Percentiles rank a stretch among this genome's conserved stretches.
These are phyloP conservation scores for Agelas oroides DNA, from an alignment of 37 sponge, comb jelly and placozoan genomes.

Conservation along the genomic window DNA sequence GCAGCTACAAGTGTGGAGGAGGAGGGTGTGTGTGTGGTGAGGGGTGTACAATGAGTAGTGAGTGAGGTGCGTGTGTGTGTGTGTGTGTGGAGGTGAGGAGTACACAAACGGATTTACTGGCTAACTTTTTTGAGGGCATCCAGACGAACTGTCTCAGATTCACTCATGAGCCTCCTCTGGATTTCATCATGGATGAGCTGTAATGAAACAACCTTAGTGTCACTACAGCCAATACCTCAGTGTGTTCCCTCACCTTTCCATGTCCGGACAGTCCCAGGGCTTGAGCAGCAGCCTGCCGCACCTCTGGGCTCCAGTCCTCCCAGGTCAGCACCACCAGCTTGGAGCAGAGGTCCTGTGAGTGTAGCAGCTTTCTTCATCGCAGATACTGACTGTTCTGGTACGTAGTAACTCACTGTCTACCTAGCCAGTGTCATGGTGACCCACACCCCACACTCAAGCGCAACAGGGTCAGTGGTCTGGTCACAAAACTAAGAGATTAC, in stretches of 20 bases:
- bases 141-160: slow-evolving; percentile 64
- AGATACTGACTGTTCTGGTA: neutral
- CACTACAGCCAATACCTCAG: no score
- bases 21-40: neutral
- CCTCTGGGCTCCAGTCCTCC: slow-evolving; percentile 86
- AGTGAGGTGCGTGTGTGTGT: neutral
- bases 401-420: neutral
- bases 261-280: slow-evolving; percentile 86
- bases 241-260: slow-evolving; percentile 67
- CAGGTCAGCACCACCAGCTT: slow-evolving; percentile 79
- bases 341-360: slow-evolving; percentile 65
- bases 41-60: neutral
- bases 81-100: neutral
- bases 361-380: no score
- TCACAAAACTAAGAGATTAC: no score
- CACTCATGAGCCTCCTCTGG: slow-evolving; percentile 46
- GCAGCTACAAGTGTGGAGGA: slow-evolving; percentile 23
- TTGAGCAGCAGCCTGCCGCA: slow-evolving; percentile 81
- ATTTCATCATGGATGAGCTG: slow-evolving; percentile 94
- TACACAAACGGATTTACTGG: neutral
- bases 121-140: slow-evolving; percentile 90
- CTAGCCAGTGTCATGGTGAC: no score
- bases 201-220: neutral
- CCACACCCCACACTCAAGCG: no score
- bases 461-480: no score